A percentile compares a stretch with the other conserved stretches of the same genome.
These are phyloP conservation scores for Hippocampus guttulatus DNA, from an alignment of 2,113 vertebrate genomes.

Conservation along the genomic window DNA sequence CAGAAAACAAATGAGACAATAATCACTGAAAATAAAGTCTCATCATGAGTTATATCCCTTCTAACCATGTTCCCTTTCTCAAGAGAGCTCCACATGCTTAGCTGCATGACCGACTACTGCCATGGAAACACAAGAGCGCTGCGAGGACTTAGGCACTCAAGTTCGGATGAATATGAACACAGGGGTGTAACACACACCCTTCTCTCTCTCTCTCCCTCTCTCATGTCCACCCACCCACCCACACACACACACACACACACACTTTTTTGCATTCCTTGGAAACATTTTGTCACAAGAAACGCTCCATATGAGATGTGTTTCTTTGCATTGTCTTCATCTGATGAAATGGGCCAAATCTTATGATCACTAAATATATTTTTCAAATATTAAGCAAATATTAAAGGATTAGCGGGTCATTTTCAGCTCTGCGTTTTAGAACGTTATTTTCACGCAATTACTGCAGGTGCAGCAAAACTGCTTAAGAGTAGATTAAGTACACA, in stretches of 20 bases:
- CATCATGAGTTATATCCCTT: background rate
- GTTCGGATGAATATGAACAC: background rate
- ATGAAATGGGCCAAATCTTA: background rate
- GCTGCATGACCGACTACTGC: background rate
- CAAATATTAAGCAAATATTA: background rate
- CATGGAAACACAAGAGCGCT: slow-evolving; percentile 9
- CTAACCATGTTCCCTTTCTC: background rate
- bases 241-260: background rate
- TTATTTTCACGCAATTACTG: background rate
- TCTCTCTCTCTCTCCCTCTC: background rate
- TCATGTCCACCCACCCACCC: background rate
- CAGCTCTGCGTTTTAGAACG: background rate
- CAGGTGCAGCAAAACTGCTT: background rate
- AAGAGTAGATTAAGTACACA: background rate
- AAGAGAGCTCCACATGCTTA: slow-evolving; percentile 1
- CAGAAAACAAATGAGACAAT: background rate
- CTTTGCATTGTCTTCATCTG: background rate
- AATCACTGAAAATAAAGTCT: background rate
- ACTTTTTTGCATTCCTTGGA: background rate
- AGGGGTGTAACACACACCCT: background rate
- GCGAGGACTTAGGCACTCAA: background rate
- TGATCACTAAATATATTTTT: background rate
- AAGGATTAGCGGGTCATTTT: background rate
- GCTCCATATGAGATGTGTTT: background rate
- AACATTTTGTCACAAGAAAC: background rate